A percentile compares a stretch with the other conserved stretches of the same genome.
Conservation (phyloP, 1,140 invertebrate genomes). For the Drosophila tristis region DNA sequence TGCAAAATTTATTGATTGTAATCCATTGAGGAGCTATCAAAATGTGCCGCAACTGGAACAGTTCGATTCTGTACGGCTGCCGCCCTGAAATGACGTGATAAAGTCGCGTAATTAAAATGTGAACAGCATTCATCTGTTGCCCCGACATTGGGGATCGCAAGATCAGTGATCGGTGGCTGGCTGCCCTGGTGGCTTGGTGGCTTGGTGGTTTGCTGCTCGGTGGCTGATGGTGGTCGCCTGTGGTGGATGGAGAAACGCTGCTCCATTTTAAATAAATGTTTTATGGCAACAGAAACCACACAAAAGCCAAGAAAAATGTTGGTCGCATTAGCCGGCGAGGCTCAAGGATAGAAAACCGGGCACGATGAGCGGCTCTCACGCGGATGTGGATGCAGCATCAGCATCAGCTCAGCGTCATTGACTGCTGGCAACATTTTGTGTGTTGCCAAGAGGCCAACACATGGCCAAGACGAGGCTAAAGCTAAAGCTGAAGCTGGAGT, state of each 20-base stretch:
- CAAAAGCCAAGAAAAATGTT: constrained; percentile 55
- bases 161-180: constrained; percentile 14
- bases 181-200: constrained; percentile 17
- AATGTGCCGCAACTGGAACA: constrained; percentile 34
- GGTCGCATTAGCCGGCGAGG: constrained; percentile 63
- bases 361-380: constrained; percentile 72
- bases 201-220: constrained; percentile 31
- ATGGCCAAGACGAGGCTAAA: constrained; percentile 41
- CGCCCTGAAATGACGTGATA: constrained; percentile 73
- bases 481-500: constrained; percentile 1
- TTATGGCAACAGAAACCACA: constrained; percentile 63
- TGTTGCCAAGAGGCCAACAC: constrained; percentile 65
- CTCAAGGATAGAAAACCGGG: constrained; percentile 70
- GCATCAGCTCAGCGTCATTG: neutral
- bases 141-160: constrained; percentile 35
- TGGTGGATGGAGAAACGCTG: constrained; percentile 39
- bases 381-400: constrained; percentile 51
- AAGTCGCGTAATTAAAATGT: constrained; percentile 81
- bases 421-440: constrained; percentile 37
- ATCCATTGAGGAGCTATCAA: constrained; percentile 43
- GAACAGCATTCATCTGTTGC: constrained; percentile 72
- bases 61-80: constrained; percentile 1
- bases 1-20: constrained; percentile 18
- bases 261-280: constrained; percentile 82
- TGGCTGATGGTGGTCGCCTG: constrained; percentile 37